Conservation (phyloP, 2,113 vertebrate species). For the Bothrops jararaca region DNA sequence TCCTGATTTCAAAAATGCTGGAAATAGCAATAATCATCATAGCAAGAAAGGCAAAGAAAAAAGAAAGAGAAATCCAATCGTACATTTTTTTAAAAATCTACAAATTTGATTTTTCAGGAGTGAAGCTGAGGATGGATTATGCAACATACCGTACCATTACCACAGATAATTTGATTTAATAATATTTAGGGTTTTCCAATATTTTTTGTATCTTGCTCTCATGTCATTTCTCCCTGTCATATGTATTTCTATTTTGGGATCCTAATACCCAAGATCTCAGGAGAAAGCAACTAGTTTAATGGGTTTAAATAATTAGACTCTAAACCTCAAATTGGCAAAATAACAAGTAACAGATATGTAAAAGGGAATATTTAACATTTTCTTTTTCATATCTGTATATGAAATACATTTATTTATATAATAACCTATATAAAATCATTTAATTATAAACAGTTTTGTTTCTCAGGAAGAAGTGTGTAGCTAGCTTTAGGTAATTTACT, state of each 20-base stretch:
- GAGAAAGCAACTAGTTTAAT: not conserved
- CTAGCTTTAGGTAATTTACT: not conserved
- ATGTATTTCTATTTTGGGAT: not conserved
- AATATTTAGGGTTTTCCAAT: not conserved
- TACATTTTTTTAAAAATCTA: not conserved
- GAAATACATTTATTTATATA: not conserved
- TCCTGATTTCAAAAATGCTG: constrained; percentile 14
- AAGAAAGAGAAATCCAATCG: not conserved
- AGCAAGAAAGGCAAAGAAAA: not conserved
- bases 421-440: not conserved
- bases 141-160: constrained; percentile 4
- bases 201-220: constrained; percentile 21
- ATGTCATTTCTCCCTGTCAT: constrained; percentile 16
- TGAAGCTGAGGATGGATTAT: not conserved
- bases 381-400: not conserved
- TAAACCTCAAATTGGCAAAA: not conserved
- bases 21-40: not conserved
- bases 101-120: constrained; percentile 14
- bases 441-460: not conserved
- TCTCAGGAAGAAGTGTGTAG: not conserved
- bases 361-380: not conserved
- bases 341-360: not conserved
- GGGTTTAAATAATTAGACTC: constrained; percentile 11
- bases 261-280: constrained; percentile 17
- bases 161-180: not conserved